Base-by-base conservation (phyloP, 2,797 vertebrate genomes). In the Cephalopachus bancanus region DNA sequence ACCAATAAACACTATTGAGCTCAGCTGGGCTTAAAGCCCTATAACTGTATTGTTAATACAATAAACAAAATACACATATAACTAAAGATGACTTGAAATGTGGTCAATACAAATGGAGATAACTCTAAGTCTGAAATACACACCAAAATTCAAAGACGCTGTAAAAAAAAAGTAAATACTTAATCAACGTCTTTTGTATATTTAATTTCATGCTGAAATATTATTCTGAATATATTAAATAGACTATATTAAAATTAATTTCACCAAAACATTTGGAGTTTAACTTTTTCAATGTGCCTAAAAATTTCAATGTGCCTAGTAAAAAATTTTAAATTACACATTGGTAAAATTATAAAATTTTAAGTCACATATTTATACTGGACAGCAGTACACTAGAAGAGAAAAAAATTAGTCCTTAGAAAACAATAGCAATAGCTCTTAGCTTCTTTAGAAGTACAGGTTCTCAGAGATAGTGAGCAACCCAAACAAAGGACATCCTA, bases 171-270 rank as follows among this genome's bases (percentile, higher is more conserved):
- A 51, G 33, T 33, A 55, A 90, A 86, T 33, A 92, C 7, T 15
- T 93, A 30, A n/a, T 64, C 74, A 81, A 37, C 67, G 91, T 5
- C 49, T 49, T 84, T 57, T 83, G 33, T 19, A 26, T 76, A 57
- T 71, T 69, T 85, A 89, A 86, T 76, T 64, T 83, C 15, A 93
- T 17, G 71, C 20, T 88, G 44, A 91, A 93, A 91, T 64, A 83
- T 64, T 65, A 53, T n/a, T 88, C 71, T 60, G 33, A 37, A 83
- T 60, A 83, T 16, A 78, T 16, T 74, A 3, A 44, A 30, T 79
- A 86, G 72, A 81, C 22, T 26, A 51, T 53, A 59, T n/a, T 53
- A 24, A 10, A 62, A 83, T 65, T 75, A 89, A 9, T 33, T 51
- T 59, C 57, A 78, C 37, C 62, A 57, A 49, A 53, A 12, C 17